These are phyloP conservation scores for Nixonia krombeini DNA, from an alignment of 1,140 invertebrate species.

Conservation along the genomic window DNA sequence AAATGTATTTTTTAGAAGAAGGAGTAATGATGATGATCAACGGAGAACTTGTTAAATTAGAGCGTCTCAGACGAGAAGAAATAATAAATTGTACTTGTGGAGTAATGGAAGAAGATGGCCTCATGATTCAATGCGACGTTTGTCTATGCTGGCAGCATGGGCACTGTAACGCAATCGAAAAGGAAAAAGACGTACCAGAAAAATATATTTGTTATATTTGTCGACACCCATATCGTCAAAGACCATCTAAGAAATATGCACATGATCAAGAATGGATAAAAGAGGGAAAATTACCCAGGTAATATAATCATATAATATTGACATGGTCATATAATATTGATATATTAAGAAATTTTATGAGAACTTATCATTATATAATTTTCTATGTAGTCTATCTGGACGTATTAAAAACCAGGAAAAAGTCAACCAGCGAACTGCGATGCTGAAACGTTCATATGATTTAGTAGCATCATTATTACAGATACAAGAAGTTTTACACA, in stretches of 20 bases:
- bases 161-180: constrained; percentile 86
- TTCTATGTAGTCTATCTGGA: constrained; percentile 59
- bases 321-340: constrained; percentile 14
- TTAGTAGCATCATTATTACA: constrained; percentile 79
- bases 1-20: constrained; percentile 52
- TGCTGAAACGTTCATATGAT: constrained; percentile 80
- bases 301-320: too few species aligned
- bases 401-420: constrained; percentile 62
- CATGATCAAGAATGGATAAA: constrained; percentile 92
- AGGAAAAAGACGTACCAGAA: constrained; percentile 86
- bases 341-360: too few species aligned
- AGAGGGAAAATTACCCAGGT: constrained; percentile 82
- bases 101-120: constrained; percentile 88
- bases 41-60: constrained; percentile 67
- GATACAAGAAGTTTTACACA: constrained; percentile 79
- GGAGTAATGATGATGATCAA: constrained; percentile 67
- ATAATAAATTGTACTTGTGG: constrained; percentile 91
- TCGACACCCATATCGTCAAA: constrained; percentile 80
- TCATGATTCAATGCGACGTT: constrained; percentile 96
- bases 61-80: constrained; percentile 75
- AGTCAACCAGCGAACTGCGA: constrained; percentile 67
- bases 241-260: constrained; percentile 80
- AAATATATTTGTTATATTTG: constrained; percentile 93
- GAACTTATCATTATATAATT: too few species aligned
- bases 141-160: constrained; percentile 97